Base-by-base conservation (phyloP, 37 sponge, comb jelly and placozoan genomes). In the Haliclona indistincta region DNA sequence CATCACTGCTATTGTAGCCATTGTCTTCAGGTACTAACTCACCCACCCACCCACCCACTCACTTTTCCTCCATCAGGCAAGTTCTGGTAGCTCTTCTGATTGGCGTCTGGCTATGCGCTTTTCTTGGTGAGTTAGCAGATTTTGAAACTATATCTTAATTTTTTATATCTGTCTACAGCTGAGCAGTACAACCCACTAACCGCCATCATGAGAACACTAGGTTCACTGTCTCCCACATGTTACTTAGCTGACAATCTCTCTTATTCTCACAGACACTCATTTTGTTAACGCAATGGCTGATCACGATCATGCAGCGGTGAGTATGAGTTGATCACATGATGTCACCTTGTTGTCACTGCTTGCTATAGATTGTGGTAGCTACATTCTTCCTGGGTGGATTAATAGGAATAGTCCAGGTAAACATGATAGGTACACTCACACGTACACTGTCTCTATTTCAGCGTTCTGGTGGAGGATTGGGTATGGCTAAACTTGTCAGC, bases 361-460 rank as follows among this genome's bases (percentile, higher is more conserved):
- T 63, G 43, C 0, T 38, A n/a, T 54, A 82, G 83, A 82, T 82
- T 55, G 37, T 74, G 15, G 64, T 82, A 2, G 62, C 54, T 39
- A 39, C 83, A 33, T 74, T 82, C 52, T 67, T 82, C 51, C 68
- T 82, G 54, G 83, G 83, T 2, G 83, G 83, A 23, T 25, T 82
- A 36, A 82, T 82, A 42, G 83, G 83, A 28, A 64, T 82, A 28
- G 75, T 82, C 1, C 80, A 80, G 33, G 80, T 80, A n/a, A 54
- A 68, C 29, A 70, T 19, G 26, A 5, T n/a, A 37, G 19, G 49
- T 28, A 38, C 28, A 38, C 7, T 65, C 19, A 43, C 60, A 4
- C 25, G 52, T 3, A 6, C 25, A 26, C 6, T 44, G 7, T 61
- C 23, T 75, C n/a, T 13, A 8, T 3, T 25, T 33, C 43, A 17